Evolutionary conservation across 2,888 invertebrate genomes (phyloP), one percentile per base, ranked within the genome.

Genomic region (Agonum fuliginosum): DNA sequence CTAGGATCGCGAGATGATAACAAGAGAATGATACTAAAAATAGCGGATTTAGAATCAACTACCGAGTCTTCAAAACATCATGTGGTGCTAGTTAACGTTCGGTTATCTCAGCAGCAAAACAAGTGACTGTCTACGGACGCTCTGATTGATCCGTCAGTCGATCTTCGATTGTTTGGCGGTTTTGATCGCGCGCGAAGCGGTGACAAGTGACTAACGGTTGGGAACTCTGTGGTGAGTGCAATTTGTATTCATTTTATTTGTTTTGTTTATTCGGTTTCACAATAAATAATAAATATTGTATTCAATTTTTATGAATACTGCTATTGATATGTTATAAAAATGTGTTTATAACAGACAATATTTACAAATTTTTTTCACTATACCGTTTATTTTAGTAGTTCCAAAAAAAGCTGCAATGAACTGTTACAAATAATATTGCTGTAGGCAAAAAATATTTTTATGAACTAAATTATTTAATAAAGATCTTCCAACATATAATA

Each of bases 1-100:
- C 19, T 20, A 41, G 12, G 10, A 73, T 24, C 30, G 19, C 72
- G 14, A 24, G 41, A 54, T 73, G 73, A 73, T 73, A 73, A 73
- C 54, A 73, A 73, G 17, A 37, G 48, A 70, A 62, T 62, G 48
- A 69, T 34, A 34, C 73, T 73, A 73, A 54, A 73, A 58, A 73
- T 73, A 73, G 73, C 54, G 17, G 41, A 20, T n/a, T 34, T 17
- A 12, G 17, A 46, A 22, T 70, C 41, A 70, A 58, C 34, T 54
- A 54, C 43, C n/a, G 20, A 14, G 54, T 58, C 12, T 37, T n/a
- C 51, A 58, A 70, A n/a, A 70, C 70, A 73, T 54, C 73, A 73
- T 51, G 22, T 54, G 70, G 1, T 62, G 58, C 27, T 62, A 62
- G 30, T 46, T 46, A 46, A 3, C 30, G 34, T 19, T 17, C 1